A percentile compares a stretch with the other conserved stretches of the same genome.
phyloP scores from a whole-genome alignment of 1,140 invertebrate genomes.

The Trypoxylus dichotomus region DNA sequence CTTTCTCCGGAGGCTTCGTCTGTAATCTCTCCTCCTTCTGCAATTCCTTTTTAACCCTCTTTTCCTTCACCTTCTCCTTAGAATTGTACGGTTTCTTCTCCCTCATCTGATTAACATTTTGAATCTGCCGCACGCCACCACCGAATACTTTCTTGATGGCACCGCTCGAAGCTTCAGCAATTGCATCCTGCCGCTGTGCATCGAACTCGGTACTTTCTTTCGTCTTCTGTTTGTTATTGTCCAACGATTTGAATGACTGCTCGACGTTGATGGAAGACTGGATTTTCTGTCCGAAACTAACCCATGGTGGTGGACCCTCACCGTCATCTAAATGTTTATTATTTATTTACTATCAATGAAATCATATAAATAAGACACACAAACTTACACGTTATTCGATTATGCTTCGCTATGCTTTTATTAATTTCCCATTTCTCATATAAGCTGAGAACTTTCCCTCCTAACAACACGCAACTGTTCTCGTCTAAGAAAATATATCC shows the following conservation, averaged over 20 bases:
- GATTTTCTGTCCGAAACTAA: slow-evolving; percentile 83
- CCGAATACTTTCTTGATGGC: slow-evolving; percentile 79
- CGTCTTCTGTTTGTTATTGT: slow-evolving; percentile 61
- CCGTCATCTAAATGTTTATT: slow-evolving; percentile 28
- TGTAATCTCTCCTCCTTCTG: slow-evolving; percentile 57
- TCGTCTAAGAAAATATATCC: slow-evolving; percentile 71
- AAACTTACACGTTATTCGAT: slow-evolving; percentile 53
- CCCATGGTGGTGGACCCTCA: slow-evolving; percentile 65
- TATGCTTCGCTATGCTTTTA: slow-evolving; percentile 74
- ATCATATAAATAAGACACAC: no score
- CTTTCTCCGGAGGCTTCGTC: slow-evolving; percentile 78
- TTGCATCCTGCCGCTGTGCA: slow-evolving; percentile 79
- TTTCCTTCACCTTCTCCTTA: slow-evolving; percentile 47
- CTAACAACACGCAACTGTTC: slow-evolving; percentile 68
- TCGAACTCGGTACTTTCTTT: slow-evolving; percentile 82
- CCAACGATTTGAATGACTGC: slow-evolving; percentile 71
- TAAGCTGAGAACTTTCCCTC: slow-evolving; percentile 78
- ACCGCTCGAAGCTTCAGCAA: slow-evolving; percentile 80
- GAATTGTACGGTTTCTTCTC: slow-evolving; percentile 53
- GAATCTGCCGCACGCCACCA: slow-evolving; percentile 63
- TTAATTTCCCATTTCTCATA: slow-evolving; percentile 90
- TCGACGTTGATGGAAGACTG: slow-evolving; percentile 61
- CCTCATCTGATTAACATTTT: slow-evolving; percentile 43
- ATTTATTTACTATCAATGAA: neutral
- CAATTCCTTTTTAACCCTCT: slow-evolving; percentile 54